Evolutionary conservation across 2,888 invertebrate species (phyloP), one percentile per base, ranked within the genome.

Genomic region (Microplitis deprimator): DNA sequence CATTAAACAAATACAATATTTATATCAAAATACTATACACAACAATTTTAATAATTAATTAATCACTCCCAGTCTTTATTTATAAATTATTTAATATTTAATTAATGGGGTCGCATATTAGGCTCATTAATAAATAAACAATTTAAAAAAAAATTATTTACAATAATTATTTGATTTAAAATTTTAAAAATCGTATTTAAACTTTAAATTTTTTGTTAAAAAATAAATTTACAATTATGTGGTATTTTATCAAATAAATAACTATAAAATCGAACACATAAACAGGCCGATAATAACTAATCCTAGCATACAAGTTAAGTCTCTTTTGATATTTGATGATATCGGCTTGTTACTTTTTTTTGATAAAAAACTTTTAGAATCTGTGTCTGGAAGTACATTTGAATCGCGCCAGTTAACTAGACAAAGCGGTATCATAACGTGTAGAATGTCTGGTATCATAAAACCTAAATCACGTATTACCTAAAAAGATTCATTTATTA

Each of bases 401-500:
- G 79, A 73, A 72, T 82, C 83, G 77, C 85, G 85, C 74, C 85
- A 84, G 69, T 90, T 88, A 77, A 92, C 85, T 79, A 91, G 88
- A 89, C 91, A 90, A 16, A 93, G 81, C 60, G 94, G 93, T 79
- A 95, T 89, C 17, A 92, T 81, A 39, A 94, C 90, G 84, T 94
- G 93, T 59, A 94, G 88, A 68, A 93, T 87, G 84, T 94, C 94
- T 39, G 94, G 93, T 77, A 93, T 90, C 94, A 94, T 94, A 82
- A 94, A 93, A 50, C 92, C 92, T 80, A 94, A 88, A 87, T 94
- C 94, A 10, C 94, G 91, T 72, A 94, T 91, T 72, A 92, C 91
- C 91, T 92, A 84, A 62, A 81, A 83, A 68, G 6, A 29, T 76
- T 77, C 76, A 39, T 70, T 8, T 50, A 17, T 73, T 59, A 8